These are phyloP conservation scores for Drosophila pseudotakahashii DNA, from an alignment of 2,888 invertebrate genomes.

Conservation along the genomic window DNA sequence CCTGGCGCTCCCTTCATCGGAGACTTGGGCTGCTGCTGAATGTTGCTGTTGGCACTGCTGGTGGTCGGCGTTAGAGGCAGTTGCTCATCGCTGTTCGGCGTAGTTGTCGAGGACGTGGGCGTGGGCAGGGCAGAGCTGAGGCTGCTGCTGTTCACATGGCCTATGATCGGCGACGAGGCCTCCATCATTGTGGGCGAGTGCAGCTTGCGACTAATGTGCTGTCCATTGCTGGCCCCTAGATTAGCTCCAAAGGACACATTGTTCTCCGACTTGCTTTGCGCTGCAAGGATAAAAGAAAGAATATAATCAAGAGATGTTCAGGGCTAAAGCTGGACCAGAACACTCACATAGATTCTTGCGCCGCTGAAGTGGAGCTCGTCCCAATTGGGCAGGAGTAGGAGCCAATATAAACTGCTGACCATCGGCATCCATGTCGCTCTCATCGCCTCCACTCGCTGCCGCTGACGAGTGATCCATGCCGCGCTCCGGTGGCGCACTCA, in stretches of 20 bases:
- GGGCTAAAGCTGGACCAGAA: no score
- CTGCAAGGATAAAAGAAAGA: slow-evolving; percentile 25
- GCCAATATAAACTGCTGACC: slow-evolving; percentile 90
- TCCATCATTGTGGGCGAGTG: slow-evolving; percentile 67
- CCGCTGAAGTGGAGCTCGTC: slow-evolving; percentile 94
- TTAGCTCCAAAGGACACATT: slow-evolving; percentile 31
- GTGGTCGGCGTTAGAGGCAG: slow-evolving; percentile 85
- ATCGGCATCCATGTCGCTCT: slow-evolving; percentile 70
- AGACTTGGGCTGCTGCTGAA: slow-evolving; percentile 67
- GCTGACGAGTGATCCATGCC: slow-evolving; percentile 35
- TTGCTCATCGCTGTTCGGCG: slow-evolving; percentile 85
- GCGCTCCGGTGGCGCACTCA: slow-evolving; percentile 64
- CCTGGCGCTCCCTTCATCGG: slow-evolving; percentile 69
- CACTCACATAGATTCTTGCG: slow-evolving; percentile 91
- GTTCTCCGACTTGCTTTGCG: slow-evolving; percentile 73
- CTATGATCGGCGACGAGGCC: slow-evolving; percentile 82
- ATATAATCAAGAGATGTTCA: no score
- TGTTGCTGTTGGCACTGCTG: slow-evolving; percentile 42
- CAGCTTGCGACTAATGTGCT: slow-evolving; percentile 68
- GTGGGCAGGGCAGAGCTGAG: slow-evolving; percentile 83
- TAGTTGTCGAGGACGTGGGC: slow-evolving; percentile 82
- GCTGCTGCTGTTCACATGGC: slow-evolving; percentile 83
- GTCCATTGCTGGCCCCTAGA: slow-evolving; percentile 58
- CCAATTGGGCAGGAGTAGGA: slow-evolving; percentile 97
- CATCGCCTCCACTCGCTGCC: slow-evolving; percentile 73